phyloP scores from a whole-genome alignment of 2,888 invertebrate species.

The Cephus rjabovi region DNA sequence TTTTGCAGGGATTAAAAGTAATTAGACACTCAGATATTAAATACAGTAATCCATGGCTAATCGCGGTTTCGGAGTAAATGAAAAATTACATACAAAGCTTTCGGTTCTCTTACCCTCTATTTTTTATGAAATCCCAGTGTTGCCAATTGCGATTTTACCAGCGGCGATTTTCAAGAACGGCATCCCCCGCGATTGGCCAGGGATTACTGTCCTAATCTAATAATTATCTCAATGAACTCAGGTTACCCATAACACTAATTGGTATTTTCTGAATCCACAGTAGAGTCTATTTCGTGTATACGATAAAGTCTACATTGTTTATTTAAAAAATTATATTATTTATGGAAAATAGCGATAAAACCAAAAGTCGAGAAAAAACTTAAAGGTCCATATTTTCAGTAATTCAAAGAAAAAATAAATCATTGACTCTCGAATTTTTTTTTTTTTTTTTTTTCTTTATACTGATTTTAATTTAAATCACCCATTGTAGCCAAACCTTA shows the following conservation, averaged over 20 bases:
- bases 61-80: no score
- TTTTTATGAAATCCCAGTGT: background rate
- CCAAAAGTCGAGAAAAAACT: no score
- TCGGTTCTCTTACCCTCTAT: background rate
- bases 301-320: background rate
- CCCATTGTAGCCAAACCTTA: background rate
- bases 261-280: background rate
- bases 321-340: no score
- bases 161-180: background rate
- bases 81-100: no score
- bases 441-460: no score
- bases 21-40: no score
- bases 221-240: background rate
- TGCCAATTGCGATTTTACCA: background rate
- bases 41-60: no score
- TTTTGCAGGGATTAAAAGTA: no score
- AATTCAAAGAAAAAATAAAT: no score
- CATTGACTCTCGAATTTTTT: no score
- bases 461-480: background rate
- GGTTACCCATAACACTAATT: background rate
- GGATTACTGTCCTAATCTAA: background rate
- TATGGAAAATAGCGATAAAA: no score
- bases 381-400: no score
- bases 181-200: background rate
- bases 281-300: background rate